Evolutionary conservation across 2,888 invertebrate species (phyloP).

Genomic region (Adineta ricciae): DNA sequence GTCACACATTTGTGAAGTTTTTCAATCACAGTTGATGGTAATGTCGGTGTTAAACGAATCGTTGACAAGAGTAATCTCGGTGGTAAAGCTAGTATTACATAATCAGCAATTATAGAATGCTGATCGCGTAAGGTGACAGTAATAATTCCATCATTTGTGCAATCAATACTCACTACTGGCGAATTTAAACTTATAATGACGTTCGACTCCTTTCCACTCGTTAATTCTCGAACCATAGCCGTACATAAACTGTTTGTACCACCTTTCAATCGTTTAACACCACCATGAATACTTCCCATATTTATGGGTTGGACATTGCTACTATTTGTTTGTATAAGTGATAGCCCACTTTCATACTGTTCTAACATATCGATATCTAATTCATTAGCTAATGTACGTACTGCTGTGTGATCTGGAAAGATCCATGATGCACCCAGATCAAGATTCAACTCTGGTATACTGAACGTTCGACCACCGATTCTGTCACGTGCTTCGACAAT

Average conservation of each 20-base stretch:
- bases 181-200: not conserved
- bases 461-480: not conserved
- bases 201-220: not conserved
- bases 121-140: not conserved
- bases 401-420: not conserved
- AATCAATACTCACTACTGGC: not conserved
- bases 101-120: not conserved
- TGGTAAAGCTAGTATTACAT: not conserved
- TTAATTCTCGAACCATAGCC: not conserved
- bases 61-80: not conserved
- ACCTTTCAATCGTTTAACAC: not conserved
- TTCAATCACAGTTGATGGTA: not conserved
- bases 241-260: not conserved
- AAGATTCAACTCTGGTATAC: not conserved
- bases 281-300: not conserved
- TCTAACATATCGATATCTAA: not conserved
- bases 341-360: not conserved
- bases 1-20: not conserved
- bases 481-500: not conserved
- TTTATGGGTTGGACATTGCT: not conserved
- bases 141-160: not conserved
- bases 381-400: not conserved
- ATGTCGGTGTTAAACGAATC: not conserved
- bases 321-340: not conserved
- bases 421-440: not conserved